A percentile compares a stretch with the other conserved stretches of the same genome.
phyloP scores from a whole-genome alignment of 2,113 vertebrate genomes.

The Scortum barcoo region DNA sequence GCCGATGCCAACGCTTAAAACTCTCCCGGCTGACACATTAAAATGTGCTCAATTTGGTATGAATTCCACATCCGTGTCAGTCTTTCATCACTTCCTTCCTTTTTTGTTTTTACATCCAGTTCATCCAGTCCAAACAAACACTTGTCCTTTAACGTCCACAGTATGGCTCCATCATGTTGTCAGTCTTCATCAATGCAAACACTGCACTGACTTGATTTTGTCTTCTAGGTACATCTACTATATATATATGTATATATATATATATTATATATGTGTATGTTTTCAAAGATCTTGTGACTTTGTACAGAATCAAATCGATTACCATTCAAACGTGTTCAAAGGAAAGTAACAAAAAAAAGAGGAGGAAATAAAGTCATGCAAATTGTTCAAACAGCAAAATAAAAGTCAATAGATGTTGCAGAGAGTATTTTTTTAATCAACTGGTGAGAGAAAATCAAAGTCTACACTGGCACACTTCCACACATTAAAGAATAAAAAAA shows the following conservation, averaged over 20 bases:
- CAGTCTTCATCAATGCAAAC: slow-evolving; percentile 47
- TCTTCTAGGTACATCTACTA: slow-evolving; percentile 71
- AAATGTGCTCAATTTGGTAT: slow-evolving; percentile 64
- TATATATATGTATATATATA: slow-evolving; percentile 64
- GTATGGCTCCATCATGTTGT: slow-evolving; percentile 58
- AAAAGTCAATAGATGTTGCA: slow-evolving; percentile 47
- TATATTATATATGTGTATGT: slow-evolving; percentile 49
- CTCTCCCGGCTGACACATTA: slow-evolving; percentile 26
- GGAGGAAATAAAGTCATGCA: slow-evolving; percentile 71
- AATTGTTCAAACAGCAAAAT: slow-evolving; percentile 59
- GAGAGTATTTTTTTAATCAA: slow-evolving; percentile 51
- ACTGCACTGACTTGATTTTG: slow-evolving; percentile 50
- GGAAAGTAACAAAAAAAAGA: slow-evolving; percentile 35
- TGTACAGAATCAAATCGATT: slow-evolving; percentile 76
- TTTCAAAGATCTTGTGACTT: slow-evolving; percentile 75
- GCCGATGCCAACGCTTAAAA: slow-evolving; percentile 30
- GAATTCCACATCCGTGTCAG: slow-evolving; percentile 40
- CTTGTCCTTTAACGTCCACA: slow-evolving; percentile 44
- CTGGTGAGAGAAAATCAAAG: slow-evolving; percentile 40
- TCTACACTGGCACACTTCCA: slow-evolving; percentile 62
- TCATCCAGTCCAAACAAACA: slow-evolving; percentile 42
- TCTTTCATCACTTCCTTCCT: slow-evolving; percentile 37
- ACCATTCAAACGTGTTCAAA: slow-evolving; percentile 50
- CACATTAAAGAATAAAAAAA: slow-evolving; percentile 53
- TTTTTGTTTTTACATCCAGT: slow-evolving; percentile 45